Evolutionary conservation across 2,888 invertebrate species (phyloP).

Genomic region (Pristionchus entomophagus): DNA sequence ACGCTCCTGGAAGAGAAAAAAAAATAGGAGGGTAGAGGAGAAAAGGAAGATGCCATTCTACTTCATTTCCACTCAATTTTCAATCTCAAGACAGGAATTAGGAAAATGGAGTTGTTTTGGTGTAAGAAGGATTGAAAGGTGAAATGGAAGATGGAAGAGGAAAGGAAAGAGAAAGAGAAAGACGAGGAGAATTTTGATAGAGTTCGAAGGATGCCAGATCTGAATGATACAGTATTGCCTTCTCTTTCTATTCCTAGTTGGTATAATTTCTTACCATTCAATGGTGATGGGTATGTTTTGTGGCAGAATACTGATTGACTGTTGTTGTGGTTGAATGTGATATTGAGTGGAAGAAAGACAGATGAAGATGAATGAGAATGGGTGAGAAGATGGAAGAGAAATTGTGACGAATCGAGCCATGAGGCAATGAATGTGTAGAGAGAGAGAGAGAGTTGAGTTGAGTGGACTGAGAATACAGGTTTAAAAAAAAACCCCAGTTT

Average conservation of each 20-base stretch:
- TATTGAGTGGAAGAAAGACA: not conserved
- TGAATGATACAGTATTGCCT: not conserved
- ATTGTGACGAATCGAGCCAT: not conserved
- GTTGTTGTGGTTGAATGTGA: not conserved
- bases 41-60: no score
- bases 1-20: not conserved
- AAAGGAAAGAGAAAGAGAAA: not conserved
- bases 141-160: constrained; percentile 9
- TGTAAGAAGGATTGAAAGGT: not conserved
- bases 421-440: not conserved
- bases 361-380: not conserved
- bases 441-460: no score
- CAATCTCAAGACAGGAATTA: not conserved
- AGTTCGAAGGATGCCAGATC: not conserved
- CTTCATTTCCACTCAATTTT: not conserved
- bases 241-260: not conserved
- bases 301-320: not conserved
- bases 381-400: not conserved
- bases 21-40: not conserved
- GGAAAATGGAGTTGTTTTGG: constrained; percentile 7
- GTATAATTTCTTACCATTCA: not conserved
- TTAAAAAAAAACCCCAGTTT: no score
- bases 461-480: no score
- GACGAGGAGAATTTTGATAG: not conserved
- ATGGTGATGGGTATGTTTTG: not conserved